These are phyloP conservation scores for Caenorhabditis inopinata DNA, from an alignment of 1,140 invertebrate genomes.

Conservation along the genomic window DNA sequence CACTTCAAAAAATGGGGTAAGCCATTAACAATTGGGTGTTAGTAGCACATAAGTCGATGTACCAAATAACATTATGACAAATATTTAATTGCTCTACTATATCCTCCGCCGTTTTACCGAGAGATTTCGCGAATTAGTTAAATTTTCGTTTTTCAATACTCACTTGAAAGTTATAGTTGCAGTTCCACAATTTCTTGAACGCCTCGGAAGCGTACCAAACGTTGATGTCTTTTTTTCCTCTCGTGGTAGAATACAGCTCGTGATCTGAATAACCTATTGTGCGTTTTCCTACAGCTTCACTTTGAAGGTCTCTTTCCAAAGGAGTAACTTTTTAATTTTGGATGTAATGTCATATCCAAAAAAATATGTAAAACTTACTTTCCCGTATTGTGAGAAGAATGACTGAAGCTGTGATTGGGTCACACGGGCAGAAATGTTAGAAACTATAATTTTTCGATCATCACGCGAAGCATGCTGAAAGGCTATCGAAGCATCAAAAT, in stretches of 20 bases:
- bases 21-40: too few relatives aligned
- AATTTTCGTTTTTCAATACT: too few relatives aligned
- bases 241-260: conserved; percentile 55
- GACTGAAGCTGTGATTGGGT: conserved; percentile 60
- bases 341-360: background rate
- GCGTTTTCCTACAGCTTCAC: too few relatives aligned
- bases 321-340: background rate
- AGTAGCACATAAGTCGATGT: too few relatives aligned
- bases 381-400: conserved; percentile 66
- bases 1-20: too few relatives aligned
- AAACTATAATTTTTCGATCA: conserved; percentile 58
- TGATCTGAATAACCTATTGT: conserved; percentile 55
- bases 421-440: conserved; percentile 58
- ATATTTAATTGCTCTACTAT: too few relatives aligned
- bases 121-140: too few relatives aligned
- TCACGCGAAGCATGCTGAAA: conserved; percentile 50
- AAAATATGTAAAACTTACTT: conserved; percentile 45
- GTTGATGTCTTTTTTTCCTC: conserved; percentile 55
- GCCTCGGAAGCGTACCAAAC: conserved; percentile 61
- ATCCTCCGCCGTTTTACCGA: too few relatives aligned
- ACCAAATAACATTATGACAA: too few relatives aligned
- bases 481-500: conserved; percentile 54
- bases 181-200: conserved; percentile 54
- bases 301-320: too few relatives aligned
- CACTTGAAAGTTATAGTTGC: conserved; percentile 62